These are phyloP conservation scores for Pimephales promelas DNA, from an alignment of 2,113 vertebrate genomes.

Conservation along the genomic window DNA sequence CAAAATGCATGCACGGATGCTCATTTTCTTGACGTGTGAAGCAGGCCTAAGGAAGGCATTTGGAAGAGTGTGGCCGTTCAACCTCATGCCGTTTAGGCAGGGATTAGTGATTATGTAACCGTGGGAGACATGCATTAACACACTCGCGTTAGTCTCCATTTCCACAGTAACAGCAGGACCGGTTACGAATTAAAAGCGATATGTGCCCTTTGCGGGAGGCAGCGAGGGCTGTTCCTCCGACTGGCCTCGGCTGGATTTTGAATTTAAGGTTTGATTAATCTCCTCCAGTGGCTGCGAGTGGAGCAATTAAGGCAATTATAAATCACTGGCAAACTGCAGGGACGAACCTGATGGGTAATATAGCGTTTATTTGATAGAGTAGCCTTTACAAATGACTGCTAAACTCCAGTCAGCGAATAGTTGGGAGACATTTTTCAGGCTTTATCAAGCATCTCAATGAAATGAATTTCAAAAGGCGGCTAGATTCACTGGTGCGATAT, in stretches of 20 bases:
- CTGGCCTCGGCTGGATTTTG: conserved; percentile 37
- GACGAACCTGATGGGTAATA: conserved; percentile 51
- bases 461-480: conserved; percentile 22
- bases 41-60: background rate
- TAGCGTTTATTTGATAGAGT: conserved; percentile 55
- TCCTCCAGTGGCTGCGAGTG: conserved; percentile 43
- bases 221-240: background rate
- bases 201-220: background rate
- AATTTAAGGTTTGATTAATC: conserved; percentile 58
- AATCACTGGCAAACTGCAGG: conserved; percentile 48
- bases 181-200: conserved; percentile 25
- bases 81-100: conserved; percentile 5
- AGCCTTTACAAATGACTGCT: conserved; percentile 35
- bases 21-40: background rate
- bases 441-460: conserved; percentile 23
- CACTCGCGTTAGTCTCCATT: conserved; percentile 38
- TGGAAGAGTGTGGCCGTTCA: background rate
- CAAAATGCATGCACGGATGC: background rate
- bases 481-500: conserved; percentile 9
- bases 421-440: conserved; percentile 17
- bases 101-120: conserved; percentile 20
- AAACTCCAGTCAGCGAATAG: conserved; percentile 22
- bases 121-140: conserved; percentile 15
- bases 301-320: conserved; percentile 49
- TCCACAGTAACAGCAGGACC: conserved; percentile 40